Conservation (phyloP, 2,113 vertebrate genomes). For the Amphilophus citrinellus region DNA sequence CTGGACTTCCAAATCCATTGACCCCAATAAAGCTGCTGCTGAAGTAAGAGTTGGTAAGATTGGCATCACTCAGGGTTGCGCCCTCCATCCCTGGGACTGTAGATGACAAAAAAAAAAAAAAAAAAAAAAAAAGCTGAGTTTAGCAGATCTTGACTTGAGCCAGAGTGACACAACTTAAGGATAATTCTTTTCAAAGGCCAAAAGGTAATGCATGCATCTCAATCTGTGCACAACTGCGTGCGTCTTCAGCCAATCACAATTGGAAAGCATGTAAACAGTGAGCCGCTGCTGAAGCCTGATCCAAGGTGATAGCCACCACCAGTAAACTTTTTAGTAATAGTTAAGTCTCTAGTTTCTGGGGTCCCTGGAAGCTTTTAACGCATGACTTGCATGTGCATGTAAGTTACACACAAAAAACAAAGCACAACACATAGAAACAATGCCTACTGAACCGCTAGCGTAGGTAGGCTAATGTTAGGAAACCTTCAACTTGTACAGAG, state of each 20-base stretch:
- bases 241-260: constrained; percentile 38
- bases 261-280: constrained; percentile 56
- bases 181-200: not conserved
- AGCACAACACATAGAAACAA: constrained; percentile 37
- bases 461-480: constrained; percentile 44
- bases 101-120: constrained; percentile 19
- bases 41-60: constrained; percentile 98
- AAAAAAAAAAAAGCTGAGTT: not conserved
- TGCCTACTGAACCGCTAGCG: constrained; percentile 21
- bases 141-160: not conserved
- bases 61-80: constrained; percentile 88
- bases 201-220: not conserved
- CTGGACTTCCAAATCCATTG: constrained; percentile 98
- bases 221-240: not conserved
- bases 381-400: not conserved
- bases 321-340: not conserved
- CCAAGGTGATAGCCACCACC: not conserved
- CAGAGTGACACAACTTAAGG: accelerated
- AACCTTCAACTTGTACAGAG: constrained; percentile 18
- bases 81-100: constrained; percentile 95
- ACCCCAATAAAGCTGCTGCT: constrained; percentile 99
- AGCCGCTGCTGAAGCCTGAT: not conserved
- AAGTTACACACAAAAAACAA: not conserved
- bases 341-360: not conserved
- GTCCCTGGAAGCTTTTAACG: not conserved